phyloP scores from a whole-genome alignment of 2,113 vertebrate genomes.

The Anser brachyrhynchus region DNA sequence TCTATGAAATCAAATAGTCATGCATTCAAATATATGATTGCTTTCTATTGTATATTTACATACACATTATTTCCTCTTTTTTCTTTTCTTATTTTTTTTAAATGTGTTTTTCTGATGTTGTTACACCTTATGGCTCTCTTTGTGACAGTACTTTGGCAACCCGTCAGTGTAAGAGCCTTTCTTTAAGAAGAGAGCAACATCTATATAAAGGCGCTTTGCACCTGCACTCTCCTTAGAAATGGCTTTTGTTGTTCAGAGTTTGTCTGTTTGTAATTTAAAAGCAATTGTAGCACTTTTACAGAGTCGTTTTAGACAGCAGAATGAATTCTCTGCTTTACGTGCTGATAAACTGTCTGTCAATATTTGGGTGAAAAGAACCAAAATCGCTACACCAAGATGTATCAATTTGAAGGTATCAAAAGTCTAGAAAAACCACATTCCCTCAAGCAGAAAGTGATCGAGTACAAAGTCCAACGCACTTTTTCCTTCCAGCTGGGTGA shows the following conservation, averaged over 20 bases:
- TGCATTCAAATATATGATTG: background rate
- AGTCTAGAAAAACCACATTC: background rate
- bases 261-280: background rate
- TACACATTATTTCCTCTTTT: background rate
- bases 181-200: background rate
- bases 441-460: background rate
- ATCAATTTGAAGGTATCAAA: background rate
- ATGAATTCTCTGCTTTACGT: background rate
- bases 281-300: background rate
- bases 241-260: background rate
- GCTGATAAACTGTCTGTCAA: background rate
- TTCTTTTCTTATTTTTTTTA: background rate
- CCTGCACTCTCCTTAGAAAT: background rate
- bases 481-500: background rate
- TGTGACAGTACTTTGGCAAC: background rate
- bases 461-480: accelerated
- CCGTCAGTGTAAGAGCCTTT: background rate
- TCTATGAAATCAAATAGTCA: background rate
- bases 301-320: background rate
- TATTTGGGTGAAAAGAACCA: background rate
- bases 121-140: background rate
- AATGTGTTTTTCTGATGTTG: background rate
- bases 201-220: background rate
- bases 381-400: background rate
- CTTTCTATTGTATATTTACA: background rate